Base-by-base conservation (phyloP, 2,797 vertebrate genomes). In the Pipistrellus pygmaeus region DNA sequence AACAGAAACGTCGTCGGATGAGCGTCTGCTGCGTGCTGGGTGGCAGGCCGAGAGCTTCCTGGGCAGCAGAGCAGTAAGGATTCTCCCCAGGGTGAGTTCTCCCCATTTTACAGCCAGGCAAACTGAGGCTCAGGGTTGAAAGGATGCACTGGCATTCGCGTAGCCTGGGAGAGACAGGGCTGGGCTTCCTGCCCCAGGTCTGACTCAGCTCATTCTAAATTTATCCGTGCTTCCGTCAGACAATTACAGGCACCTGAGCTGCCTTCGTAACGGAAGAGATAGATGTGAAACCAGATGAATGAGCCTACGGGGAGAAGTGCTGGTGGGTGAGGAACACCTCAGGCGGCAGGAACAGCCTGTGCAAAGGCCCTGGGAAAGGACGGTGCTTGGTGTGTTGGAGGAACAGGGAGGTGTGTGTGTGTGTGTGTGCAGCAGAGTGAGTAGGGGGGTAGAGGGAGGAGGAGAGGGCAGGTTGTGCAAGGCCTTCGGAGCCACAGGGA, bases 361-460 rank as follows among this genome's bases (percentile, higher is more conserved):
- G 41, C 96, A 78, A 89, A 88, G 71, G 84, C 21, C 96, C 84
- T 75, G 77, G 87, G 90, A 55, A 27, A 66, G 55, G 15, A 66
- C 7, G 0, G 6, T 6, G 8, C 17, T 46, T 0, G 12, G 23
- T 0, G 0, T 15, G 53, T 5, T 32, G 48, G 78, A 57, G 77
- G 12, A 69, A 41, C 38, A 41, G 38, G 38, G 7, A 41, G 38
- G 30, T 21, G 64, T 4, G 64, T 6, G 46, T n/a, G 82, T 13
- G 57, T n/a, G 35, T 27, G 64, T 6, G 46, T n/a, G 82, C 12
- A 78, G 55, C 53, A 20, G 57, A 64, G 53, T 7, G 38, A 71
- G 27, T 17, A 0, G 1, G 44, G 15, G 8, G 35, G 11, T 5
- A 15, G 8, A 3, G 44, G 57, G 30, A 20, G 14, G 12, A 53